Conservation (phyloP, 2,797 vertebrate species). For the Sebastes oblongus region DNA sequence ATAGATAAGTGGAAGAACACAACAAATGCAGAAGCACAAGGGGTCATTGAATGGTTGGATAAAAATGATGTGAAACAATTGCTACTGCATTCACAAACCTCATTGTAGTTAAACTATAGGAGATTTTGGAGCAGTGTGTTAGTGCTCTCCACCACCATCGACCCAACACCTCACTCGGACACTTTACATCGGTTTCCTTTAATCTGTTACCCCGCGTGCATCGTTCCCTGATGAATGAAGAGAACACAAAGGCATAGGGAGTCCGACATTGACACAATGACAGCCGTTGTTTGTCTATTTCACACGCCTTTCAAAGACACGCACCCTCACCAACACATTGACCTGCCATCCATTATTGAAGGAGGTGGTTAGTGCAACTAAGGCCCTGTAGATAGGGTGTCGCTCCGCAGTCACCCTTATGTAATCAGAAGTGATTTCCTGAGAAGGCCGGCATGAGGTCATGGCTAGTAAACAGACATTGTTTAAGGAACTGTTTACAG, state of each 20-base stretch:
- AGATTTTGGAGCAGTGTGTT: neutral
- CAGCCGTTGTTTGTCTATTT: slow-evolving; percentile 23
- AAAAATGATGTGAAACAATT: neutral
- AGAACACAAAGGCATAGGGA: neutral
- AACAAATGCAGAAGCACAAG: neutral
- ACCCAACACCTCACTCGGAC: neutral
- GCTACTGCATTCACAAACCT: neutral
- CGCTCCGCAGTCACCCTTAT: slow-evolving; percentile 53
- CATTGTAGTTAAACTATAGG: neutral
- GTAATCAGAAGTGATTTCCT: slow-evolving; percentile 66
- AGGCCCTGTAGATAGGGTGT: slow-evolving; percentile 60
- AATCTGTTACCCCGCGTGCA: neutral
- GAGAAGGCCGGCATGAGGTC: slow-evolving; percentile 55
- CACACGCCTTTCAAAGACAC: slow-evolving; percentile 38
- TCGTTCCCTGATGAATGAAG: neutral
- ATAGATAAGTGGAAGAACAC: neutral
- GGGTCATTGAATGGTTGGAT: neutral
- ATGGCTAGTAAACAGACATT: slow-evolving; percentile 32
- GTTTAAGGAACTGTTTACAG: neutral
- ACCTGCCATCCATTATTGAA: slow-evolving; percentile 74
- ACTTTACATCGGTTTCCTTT: neutral
- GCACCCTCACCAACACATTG: slow-evolving; percentile 46
- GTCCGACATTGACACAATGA: slow-evolving; percentile 33
- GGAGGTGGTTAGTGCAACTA: slow-evolving; percentile 45
- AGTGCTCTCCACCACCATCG: neutral